These are phyloP conservation scores for Mamestra brassicae DNA, from an alignment of 2,888 invertebrate species.

Conservation along the genomic window DNA sequence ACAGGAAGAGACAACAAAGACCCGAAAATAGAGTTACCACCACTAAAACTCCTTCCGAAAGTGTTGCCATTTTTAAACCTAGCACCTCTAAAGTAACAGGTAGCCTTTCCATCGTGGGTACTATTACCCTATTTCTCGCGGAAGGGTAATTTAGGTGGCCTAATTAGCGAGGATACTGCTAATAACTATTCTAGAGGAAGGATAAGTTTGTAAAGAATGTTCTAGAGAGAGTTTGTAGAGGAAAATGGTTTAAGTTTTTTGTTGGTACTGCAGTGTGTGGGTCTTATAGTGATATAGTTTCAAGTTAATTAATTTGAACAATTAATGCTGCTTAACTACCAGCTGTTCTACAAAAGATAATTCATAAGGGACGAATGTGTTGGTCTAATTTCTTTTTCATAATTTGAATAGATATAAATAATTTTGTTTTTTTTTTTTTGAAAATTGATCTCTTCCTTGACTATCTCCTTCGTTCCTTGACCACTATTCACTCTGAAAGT, in stretches of 20 bases:
- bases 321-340: too few species aligned
- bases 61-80: constrained; percentile 33
- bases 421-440: too few species aligned
- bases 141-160: constrained; percentile 51
- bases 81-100: constrained; percentile 46
- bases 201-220: constrained; percentile 56
- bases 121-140: constrained; percentile 44
- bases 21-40: constrained; percentile 7
- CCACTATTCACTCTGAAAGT: too few species aligned
- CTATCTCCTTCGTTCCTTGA: too few species aligned
- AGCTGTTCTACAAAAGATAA: too few species aligned
- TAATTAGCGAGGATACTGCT: constrained; percentile 53
- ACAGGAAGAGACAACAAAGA: neutral
- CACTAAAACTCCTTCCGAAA: constrained; percentile 3
- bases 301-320: too few species aligned
- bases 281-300: neutral
- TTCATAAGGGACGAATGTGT: too few species aligned
- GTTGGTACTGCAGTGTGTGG: constrained; percentile 13
- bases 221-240: neutral
- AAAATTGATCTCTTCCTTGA: too few species aligned
- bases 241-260: constrained; percentile 38
- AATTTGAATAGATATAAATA: too few species aligned
- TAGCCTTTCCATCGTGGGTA: constrained; percentile 36
- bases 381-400: too few species aligned
- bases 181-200: constrained; percentile 44